Conservation (phyloP, 2,797 vertebrate species). For the Muscicapa comitata region DNA sequence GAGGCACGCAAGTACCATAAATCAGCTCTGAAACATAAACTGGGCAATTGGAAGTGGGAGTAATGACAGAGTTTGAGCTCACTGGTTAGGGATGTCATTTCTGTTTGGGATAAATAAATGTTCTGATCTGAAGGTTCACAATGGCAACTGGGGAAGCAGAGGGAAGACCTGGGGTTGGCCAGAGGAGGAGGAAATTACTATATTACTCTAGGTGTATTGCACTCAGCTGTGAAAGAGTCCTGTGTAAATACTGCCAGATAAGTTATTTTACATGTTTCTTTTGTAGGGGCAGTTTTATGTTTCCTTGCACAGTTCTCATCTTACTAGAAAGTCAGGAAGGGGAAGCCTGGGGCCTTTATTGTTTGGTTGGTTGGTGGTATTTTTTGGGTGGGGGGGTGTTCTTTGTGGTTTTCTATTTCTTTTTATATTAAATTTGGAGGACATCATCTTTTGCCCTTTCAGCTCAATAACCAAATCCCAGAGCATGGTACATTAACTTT, state of each 20-base stretch:
- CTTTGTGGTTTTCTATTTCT: not conserved
- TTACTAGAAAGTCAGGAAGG: not conserved
- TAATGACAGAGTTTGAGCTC: not conserved
- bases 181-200: not conserved
- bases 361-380: not conserved
- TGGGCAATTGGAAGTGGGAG: not conserved
- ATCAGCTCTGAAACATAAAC: constrained; percentile 25
- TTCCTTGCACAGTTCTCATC: not conserved
- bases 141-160: not conserved
- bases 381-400: accelerated
- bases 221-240: not conserved
- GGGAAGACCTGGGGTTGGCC: not conserved
- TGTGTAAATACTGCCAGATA: not conserved
- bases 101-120: not conserved
- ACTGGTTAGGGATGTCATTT: not conserved
- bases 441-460: not conserved
- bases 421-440: not conserved
- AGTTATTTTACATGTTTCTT: not conserved
- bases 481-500: not conserved
- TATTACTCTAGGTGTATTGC: not conserved
- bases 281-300: not conserved
- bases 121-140: not conserved
- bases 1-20: not conserved
- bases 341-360: not conserved
- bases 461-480: not conserved